Conservation (phyloP, 2,113 vertebrate species). For the Australoheros scitulus region DNA sequence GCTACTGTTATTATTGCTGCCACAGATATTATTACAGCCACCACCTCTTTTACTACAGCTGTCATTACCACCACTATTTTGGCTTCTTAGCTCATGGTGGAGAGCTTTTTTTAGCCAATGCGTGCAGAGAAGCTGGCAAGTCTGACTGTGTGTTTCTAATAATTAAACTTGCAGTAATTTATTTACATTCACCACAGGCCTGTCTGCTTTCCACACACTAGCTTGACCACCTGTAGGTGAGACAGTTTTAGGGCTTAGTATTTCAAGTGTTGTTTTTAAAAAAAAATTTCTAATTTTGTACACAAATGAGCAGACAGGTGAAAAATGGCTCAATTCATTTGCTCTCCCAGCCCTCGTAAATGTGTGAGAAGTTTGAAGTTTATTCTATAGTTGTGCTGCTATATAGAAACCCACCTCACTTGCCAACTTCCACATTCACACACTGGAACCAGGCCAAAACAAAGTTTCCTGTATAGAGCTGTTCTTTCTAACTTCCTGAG, state of each 20-base stretch:
- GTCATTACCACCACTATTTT: slow-evolving; percentile 40
- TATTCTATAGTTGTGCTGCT: slow-evolving; percentile 50
- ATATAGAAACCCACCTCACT: slow-evolving; percentile 56
- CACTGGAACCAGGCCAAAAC: slow-evolving; percentile 51
- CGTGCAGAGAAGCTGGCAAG: slow-evolving; percentile 23
- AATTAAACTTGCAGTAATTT: slow-evolving; percentile 48
- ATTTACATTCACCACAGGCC: slow-evolving; percentile 46
- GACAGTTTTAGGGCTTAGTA: neutral
- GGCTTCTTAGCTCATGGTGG: slow-evolving; percentile 13
- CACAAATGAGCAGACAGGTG: slow-evolving; percentile 31
- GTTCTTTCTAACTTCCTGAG: slow-evolving; percentile 48
- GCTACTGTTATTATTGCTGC: slow-evolving; percentile 36
- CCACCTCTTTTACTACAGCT: slow-evolving; percentile 42
- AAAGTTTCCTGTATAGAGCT: slow-evolving; percentile 43
- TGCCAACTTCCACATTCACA: slow-evolving; percentile 45
- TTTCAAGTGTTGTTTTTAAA: neutral
- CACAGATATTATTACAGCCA: slow-evolving; percentile 47
- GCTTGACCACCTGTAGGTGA: slow-evolving; percentile 33
- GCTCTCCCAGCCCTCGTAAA: slow-evolving; percentile 51
- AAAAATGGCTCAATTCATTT: slow-evolving; percentile 70
- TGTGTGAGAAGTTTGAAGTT: slow-evolving; percentile 60
- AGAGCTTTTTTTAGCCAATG: slow-evolving; percentile 39
- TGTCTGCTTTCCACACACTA: slow-evolving; percentile 36
- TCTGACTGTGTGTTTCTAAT: slow-evolving; percentile 38
- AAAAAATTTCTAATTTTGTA: neutral